These are phyloP conservation scores for Thaleichthys pacificus DNA, from an alignment of 2,797 vertebrate species.

Conservation along the genomic window DNA sequence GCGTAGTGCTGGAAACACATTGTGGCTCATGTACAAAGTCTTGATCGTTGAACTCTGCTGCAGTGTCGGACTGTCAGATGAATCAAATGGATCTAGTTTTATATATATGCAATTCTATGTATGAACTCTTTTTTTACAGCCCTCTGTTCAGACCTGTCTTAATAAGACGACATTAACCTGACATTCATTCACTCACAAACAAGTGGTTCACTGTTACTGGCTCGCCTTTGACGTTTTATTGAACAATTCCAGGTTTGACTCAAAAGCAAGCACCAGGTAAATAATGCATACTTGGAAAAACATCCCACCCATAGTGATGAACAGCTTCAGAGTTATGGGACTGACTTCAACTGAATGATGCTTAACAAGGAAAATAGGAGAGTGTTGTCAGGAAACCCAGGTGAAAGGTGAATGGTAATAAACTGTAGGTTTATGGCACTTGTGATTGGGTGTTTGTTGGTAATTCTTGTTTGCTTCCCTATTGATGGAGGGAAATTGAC, in stretches of 20 bases:
- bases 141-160: not conserved
- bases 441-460: not conserved
- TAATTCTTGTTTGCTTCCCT: not conserved
- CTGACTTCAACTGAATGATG: too few species aligned
- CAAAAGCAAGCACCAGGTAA: not conserved
- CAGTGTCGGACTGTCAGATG: too few species aligned
- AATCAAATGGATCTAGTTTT: too few species aligned
- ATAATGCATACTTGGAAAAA: not conserved
- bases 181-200: too few species aligned
- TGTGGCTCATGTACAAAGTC: not conserved
- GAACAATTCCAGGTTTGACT: constrained; percentile 37
- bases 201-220: not conserved
- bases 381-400: too few species aligned
- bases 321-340: not conserved
- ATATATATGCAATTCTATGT: too few species aligned
- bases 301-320: not conserved
- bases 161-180: not conserved
- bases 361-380: too few species aligned
- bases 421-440: not conserved
- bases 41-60: not conserved
- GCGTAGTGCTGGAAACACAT: not conserved
- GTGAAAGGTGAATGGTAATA: not conserved
- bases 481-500: constrained; percentile 11
- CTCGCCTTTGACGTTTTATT: constrained; percentile 39
- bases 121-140: constrained; percentile 14